A percentile compares a stretch with the other conserved stretches of the same genome.
phyloP scores from a whole-genome alignment of 1,140 invertebrate genomes.

The Halesus radiatus region DNA sequence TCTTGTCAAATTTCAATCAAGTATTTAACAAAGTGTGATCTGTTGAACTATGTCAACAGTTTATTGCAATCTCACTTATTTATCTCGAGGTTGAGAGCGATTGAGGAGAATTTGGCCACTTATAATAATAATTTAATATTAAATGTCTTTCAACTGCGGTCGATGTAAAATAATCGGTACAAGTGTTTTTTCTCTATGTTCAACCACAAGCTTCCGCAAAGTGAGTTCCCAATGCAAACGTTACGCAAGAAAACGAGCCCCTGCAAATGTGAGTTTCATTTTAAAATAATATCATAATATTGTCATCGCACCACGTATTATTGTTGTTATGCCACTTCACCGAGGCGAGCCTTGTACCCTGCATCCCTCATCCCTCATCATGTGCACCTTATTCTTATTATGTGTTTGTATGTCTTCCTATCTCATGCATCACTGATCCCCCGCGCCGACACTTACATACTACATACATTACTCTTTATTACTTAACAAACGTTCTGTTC shows the following conservation, averaged over 20 bases:
- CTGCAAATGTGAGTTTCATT: constrained; percentile 85
- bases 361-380: background rate
- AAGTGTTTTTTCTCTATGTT: constrained; percentile 56
- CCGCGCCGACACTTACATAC: background rate
- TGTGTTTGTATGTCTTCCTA: background rate
- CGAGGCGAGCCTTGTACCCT: background rate
- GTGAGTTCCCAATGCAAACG: constrained; percentile 82
- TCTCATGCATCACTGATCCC: background rate
- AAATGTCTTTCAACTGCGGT: constrained; percentile 37
- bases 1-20: constrained; percentile 24
- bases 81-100: constrained; percentile 13
- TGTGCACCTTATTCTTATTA: background rate
- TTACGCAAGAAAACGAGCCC: constrained; percentile 90
- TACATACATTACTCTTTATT: too few species aligned
- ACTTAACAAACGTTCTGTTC: too few species aligned
- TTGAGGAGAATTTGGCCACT: constrained; percentile 23
- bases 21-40: constrained; percentile 35
- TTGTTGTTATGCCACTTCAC: background rate
- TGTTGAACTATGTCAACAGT: constrained; percentile 29
- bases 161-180: constrained; percentile 49
- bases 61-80: constrained; percentile 17
- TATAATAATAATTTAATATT: constrained; percentile 30
- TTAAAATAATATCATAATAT: constrained; percentile 9
- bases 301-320: background rate
- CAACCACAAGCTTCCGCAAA: constrained; percentile 58